These are phyloP conservation scores for Chymomyza costata DNA, from an alignment of 1,140 invertebrate genomes.

Conservation along the genomic window DNA sequence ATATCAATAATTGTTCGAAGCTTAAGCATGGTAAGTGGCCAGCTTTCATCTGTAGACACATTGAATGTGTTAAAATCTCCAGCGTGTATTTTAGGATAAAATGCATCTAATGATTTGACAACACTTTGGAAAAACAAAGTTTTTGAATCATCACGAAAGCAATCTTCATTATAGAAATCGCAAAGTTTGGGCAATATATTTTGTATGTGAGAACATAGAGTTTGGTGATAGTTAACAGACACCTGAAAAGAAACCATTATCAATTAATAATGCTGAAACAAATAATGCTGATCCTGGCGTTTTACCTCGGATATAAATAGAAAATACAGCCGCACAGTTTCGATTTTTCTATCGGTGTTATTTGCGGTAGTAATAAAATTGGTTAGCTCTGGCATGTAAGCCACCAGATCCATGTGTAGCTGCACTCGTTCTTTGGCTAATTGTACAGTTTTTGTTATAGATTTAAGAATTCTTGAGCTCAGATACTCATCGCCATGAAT, in stretches of 20 bases:
- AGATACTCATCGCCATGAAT: slow-evolving; percentile 30
- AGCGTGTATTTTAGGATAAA: slow-evolving; percentile 47
- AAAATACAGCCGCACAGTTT: slow-evolving; percentile 44
- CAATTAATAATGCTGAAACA: background rate
- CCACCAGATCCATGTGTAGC: slow-evolving; percentile 43
- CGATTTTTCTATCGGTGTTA: slow-evolving; percentile 20
- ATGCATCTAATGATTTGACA: slow-evolving; percentile 27
- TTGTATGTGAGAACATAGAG: slow-evolving; percentile 53
- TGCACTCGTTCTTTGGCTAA: slow-evolving; percentile 46
- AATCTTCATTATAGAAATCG: slow-evolving; percentile 44
- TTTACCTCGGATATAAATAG: slow-evolving; percentile 39
- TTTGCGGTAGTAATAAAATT: slow-evolving; percentile 8
- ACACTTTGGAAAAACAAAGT: slow-evolving; percentile 48
- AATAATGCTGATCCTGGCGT: background rate
- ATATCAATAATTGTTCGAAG: slow-evolving; percentile 48
- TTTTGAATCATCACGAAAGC: slow-evolving; percentile 35
- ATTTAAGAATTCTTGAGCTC: slow-evolving; percentile 31
- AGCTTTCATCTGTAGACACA: slow-evolving; percentile 36
- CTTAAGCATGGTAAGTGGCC: slow-evolving; percentile 46
- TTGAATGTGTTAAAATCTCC: slow-evolving; percentile 44
- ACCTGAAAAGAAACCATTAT: slow-evolving; percentile 24
- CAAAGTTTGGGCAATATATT: slow-evolving; percentile 52
- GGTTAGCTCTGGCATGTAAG: slow-evolving; percentile 34
- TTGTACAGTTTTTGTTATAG: slow-evolving; percentile 43
- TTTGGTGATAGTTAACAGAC: slow-evolving; percentile 55